phyloP scores from a whole-genome alignment of 2,797 vertebrate species.

The Epinephelus awoara region DNA sequence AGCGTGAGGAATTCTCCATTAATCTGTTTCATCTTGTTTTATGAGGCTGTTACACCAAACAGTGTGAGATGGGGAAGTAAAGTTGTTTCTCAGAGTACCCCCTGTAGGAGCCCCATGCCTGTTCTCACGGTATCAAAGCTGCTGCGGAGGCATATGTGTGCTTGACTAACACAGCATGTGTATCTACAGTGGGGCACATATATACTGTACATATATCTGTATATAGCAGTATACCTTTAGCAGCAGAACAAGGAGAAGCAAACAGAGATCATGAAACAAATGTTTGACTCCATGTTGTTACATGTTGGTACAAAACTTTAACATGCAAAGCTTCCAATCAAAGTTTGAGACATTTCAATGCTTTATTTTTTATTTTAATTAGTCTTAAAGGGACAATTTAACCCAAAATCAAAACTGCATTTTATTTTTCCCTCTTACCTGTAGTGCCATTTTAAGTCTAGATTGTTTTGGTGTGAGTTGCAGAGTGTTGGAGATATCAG shows the following conservation, averaged over 20 bases:
- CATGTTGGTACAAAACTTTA: constrained; percentile 2
- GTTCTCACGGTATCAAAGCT: constrained; percentile 51
- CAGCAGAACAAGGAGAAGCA: constrained; percentile 6
- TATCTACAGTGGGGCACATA: not conserved
- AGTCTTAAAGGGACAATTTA: not conserved
- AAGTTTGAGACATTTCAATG: not conserved
- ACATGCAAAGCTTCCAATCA: not conserved
- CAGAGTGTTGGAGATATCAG: no score
- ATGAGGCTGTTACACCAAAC: constrained; percentile 41
- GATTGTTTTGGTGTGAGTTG: no score
- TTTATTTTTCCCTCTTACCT: no score
- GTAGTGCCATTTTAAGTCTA: no score
- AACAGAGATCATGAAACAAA: not conserved
- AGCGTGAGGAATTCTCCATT: constrained; percentile 63
- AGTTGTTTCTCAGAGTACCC: constrained; percentile 54
- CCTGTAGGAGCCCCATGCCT: constrained; percentile 45
- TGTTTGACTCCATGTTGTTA: not conserved
- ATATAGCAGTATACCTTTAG: not conserved
- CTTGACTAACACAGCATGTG: constrained; percentile 36
- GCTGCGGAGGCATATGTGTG: constrained; percentile 42
- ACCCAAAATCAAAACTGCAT: no score
- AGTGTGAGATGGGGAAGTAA: constrained; percentile 24
- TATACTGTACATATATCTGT: not conserved
- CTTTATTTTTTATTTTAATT: no score
- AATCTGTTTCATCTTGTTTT: constrained; percentile 62